A percentile compares a stretch with the other conserved stretches of the same genome.
Evolutionary conservation across 2,113 vertebrate genomes (phyloP).

Genomic region (Cavia aperea): DNA sequence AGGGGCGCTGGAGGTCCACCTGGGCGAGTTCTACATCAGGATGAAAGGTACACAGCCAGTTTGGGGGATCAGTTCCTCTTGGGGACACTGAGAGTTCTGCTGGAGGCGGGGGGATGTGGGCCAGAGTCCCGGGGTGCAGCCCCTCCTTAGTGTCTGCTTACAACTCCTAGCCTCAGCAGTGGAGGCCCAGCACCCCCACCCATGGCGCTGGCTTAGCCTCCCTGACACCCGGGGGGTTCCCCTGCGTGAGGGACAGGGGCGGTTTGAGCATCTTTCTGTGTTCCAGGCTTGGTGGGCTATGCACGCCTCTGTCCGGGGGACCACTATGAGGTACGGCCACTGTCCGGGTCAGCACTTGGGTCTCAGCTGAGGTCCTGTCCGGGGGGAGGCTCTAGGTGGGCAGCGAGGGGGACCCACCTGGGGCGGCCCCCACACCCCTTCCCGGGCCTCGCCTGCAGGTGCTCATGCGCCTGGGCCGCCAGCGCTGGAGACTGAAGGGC

Average conservation of each 20-base stretch:
- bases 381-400: background rate
- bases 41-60: conserved; percentile 87
- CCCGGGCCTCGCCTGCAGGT: conserved; percentile 75
- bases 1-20: conserved; percentile 87
- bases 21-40: conserved; percentile 92
- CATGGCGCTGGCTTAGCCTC: background rate
- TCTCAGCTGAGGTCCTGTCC: background rate
- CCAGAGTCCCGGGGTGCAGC: background rate
- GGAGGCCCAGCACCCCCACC: background rate
- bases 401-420: background rate
- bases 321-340: conserved; percentile 88
- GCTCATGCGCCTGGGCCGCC: conserved; percentile 86
- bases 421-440: background rate
- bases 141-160: background rate
- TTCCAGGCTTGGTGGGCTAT: conserved; percentile 91
- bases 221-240: rapidly evolving
- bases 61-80: rapidly evolving
- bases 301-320: conserved; percentile 96
- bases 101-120: background rate
- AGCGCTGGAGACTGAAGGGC: conserved; percentile 92
- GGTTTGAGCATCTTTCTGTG: conserved; percentile 48
- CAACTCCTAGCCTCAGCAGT: background rate
- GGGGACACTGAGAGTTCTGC: background rate
- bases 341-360: background rate
- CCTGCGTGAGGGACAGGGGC: background rate